Evolutionary conservation across 2,113 vertebrate genomes (phyloP), one percentile per base, ranked within the genome.

Genomic region (Nicator chloris): DNA sequence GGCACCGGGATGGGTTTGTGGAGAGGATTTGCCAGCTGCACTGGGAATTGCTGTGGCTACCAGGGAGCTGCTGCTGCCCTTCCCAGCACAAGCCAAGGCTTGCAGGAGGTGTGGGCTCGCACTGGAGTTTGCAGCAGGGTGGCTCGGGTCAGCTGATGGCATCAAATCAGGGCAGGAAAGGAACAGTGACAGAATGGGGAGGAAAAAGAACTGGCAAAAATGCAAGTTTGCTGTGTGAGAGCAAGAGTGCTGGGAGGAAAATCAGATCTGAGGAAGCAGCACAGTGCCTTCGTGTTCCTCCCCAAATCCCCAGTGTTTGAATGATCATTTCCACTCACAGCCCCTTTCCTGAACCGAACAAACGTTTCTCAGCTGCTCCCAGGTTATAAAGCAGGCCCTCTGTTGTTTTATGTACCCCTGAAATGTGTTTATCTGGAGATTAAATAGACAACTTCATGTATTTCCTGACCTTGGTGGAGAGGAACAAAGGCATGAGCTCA

Each of bases 401-500:
- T 72, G 79, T 82, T 92, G 89, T 87, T 96, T 88, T 82, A 88
- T 81, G 72, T 19, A 18, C 59, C 49, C 45, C 87, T 83, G 78
- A 91, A 96, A 95, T 63, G 59, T 85, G 95, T 94, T 95, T 88
- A 82, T 84, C 85, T 51, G 78, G 26, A 93, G 87, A 96, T 96
- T 96, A 96, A 96, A 93, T 13, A 95, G 92, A 91, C 93, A 96
- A 84, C 75, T 77, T 82, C 75, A 15, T 92, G 83, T 91, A 90
- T 96, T 91, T 86, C 85, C 56, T 87, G 97, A 97, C 87, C 94
- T 97, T 96, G 95, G 82, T 45, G 64, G 60, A 64, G 73, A 70
- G 89, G 86, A 96, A 93, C 80, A 96, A 96, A 97, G 71, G 92
- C 44, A 57, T 45, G 72, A 94, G 47, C 63, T 96, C 76, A 24